Percentiles rank a stretch among this genome's conserved stretches.
Evolutionary conservation across 2,113 vertebrate species (phyloP).

Genomic region (Morone chrysops): DNA sequence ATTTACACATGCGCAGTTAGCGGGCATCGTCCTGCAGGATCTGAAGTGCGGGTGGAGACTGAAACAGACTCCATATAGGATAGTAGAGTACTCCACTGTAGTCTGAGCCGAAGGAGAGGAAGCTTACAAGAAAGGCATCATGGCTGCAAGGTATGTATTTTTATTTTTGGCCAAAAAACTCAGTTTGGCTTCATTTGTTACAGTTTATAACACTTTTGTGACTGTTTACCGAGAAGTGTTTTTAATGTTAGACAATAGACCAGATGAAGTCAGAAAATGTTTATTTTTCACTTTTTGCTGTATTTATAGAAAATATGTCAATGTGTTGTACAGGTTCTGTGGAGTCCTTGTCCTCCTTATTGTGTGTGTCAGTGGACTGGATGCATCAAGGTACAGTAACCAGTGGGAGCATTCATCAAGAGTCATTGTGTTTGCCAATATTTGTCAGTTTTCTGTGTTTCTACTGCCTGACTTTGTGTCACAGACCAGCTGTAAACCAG

Average conservation of each 20-base stretch:
- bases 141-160: slow-evolving; percentile 59
- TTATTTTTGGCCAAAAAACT: neutral
- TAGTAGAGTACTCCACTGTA: neutral
- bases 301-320: neutral
- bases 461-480: neutral
- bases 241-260: neutral
- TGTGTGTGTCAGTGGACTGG: slow-evolving; percentile 44
- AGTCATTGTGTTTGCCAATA: neutral
- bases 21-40: neutral
- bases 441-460: neutral
- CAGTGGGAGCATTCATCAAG: neutral
- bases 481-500: slow-evolving; percentile 75
- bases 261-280: neutral
- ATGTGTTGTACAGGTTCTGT: slow-evolving; percentile 42
- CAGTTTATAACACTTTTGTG: neutral
- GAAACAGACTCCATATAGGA: neutral
- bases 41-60: neutral
- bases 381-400: slow-evolving; percentile 66
- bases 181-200: neutral
- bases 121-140: slow-evolving; percentile 4
- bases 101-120: slow-evolving; percentile 1
- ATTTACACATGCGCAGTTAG: slow-evolving; percentile 1
- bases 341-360: slow-evolving; percentile 48
- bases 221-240: neutral
- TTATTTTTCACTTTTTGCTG: neutral